phyloP scores from a whole-genome alignment of 1,140 invertebrate genomes.

The Globodera rostochiensis region DNA sequence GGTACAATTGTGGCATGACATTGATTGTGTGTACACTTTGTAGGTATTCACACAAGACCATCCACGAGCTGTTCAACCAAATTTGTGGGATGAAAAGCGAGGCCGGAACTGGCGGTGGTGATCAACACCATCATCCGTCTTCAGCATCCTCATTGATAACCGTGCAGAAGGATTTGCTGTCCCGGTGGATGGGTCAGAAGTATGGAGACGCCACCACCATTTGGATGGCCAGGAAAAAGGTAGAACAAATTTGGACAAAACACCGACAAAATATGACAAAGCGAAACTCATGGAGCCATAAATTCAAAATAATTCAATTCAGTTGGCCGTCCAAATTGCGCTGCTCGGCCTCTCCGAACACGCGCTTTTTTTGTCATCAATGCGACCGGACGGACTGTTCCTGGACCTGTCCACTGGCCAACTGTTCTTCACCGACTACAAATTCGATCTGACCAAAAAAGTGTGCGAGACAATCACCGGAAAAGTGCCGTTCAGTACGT shows the following conservation, averaged over 20 bases:
- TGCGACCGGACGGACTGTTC: constrained; percentile 29
- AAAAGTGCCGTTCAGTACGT: constrained; percentile 34
- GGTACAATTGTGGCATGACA: too few relatives aligned
- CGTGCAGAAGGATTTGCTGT: constrained; percentile 31
- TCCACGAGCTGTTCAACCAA: constrained; percentile 36
- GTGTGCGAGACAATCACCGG: constrained; percentile 30
- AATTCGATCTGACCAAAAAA: constrained; percentile 40
- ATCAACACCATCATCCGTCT: constrained; percentile 14
- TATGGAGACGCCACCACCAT: constrained; percentile 25
- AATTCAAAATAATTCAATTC: constrained; percentile 10
- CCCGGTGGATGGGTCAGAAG: constrained; percentile 25
- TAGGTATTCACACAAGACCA: constrained; percentile 36
- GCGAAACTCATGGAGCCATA: neutral
- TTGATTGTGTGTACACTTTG: neutral
- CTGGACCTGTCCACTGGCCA: constrained; percentile 39
- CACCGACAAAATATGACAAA: neutral
- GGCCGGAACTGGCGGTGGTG: neutral
- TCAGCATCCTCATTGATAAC: neutral
- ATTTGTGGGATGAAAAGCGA: constrained; percentile 22
- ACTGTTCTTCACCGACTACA: constrained; percentile 38
- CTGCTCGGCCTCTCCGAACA: constrained; percentile 34
- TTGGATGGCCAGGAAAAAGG: constrained; percentile 38
- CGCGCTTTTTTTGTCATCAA: constrained; percentile 34
- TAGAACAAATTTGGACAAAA: neutral
- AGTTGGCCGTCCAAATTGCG: constrained; percentile 39